These are phyloP conservation scores for Ochropleura plecta DNA, from an alignment of 2,888 invertebrate genomes.

Conservation along the genomic window DNA sequence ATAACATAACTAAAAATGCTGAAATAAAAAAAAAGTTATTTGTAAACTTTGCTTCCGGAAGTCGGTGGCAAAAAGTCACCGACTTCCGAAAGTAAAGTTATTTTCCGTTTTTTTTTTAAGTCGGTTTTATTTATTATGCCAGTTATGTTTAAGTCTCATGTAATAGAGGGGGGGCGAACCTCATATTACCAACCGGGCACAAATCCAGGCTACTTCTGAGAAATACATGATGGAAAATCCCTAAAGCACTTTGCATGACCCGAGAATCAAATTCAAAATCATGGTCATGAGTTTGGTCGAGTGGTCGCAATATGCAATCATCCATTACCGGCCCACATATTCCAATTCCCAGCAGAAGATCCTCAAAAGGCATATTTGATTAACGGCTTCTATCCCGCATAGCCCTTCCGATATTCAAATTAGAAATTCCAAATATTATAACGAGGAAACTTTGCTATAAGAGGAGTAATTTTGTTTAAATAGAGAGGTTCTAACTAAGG, in stretches of 20 bases:
- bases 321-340: not conserved
- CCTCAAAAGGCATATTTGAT: slow-evolving; percentile 9
- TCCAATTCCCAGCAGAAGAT: not conserved
- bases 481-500: slow-evolving; percentile 59
- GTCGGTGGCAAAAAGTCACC: too few species aligned
- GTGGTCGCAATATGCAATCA: not conserved
- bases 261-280: not conserved
- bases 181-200: not conserved
- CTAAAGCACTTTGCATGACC: not conserved
- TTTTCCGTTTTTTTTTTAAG: too few species aligned
- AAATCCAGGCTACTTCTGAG: not conserved
- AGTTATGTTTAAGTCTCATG: not conserved
- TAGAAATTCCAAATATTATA: slow-evolving; percentile 46
- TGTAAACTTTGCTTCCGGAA: too few species aligned
- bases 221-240: not conserved
- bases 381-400: slow-evolving; percentile 12
- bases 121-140: not conserved
- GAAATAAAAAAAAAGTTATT: too few species aligned
- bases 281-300: too few species aligned
- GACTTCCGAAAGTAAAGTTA: too few species aligned
- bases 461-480: slow-evolving; percentile 65
- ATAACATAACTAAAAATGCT: too few species aligned
- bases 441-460: slow-evolving; percentile 54
- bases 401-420: slow-evolving; percentile 29
- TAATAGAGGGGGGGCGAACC: too few species aligned